Conservation (phyloP, 2,797 vertebrate species). For the Onychomys torridus region DNA sequence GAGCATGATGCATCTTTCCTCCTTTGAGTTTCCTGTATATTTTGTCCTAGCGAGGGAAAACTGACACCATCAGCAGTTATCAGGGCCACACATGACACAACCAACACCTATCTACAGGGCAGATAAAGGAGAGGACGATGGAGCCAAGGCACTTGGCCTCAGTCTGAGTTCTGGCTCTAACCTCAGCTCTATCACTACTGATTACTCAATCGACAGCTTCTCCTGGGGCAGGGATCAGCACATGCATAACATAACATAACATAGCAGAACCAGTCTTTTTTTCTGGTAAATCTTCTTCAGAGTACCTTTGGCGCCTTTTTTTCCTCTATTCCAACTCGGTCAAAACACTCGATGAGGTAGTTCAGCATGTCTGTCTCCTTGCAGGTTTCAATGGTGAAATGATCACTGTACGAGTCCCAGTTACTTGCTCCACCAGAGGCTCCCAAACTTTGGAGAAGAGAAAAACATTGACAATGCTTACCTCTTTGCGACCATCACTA, state of each 20-base stretch:
- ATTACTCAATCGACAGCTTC: neutral
- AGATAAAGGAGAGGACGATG: neutral
- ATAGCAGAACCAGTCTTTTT: no score
- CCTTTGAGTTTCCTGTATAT: neutral
- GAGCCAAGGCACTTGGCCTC: neutral
- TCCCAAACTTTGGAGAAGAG: conserved; percentile 90
- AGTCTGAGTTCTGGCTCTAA: no score
- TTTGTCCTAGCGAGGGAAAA: neutral
- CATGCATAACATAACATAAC: neutral
- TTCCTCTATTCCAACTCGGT: conserved; percentile 99
- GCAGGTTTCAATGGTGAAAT: conserved; percentile 97
- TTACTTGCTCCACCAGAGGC: conserved; percentile 92
- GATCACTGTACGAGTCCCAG: conserved; percentile 94
- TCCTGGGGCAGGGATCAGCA: neutral
- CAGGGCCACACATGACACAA: neutral
- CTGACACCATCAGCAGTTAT: neutral
- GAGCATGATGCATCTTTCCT: neutral
- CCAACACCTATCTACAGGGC: no score
- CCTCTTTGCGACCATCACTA: neutral
- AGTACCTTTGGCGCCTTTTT: conserved; percentile 98
- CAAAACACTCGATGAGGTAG: conserved; percentile 99
- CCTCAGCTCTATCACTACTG: no score
- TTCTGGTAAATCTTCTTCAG: neutral
- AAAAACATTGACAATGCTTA: conserved; percentile 25
- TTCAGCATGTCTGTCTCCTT: conserved; percentile 99